phyloP scores from a whole-genome alignment of 2,888 invertebrate species.

The Leucozona laternaria region DNA sequence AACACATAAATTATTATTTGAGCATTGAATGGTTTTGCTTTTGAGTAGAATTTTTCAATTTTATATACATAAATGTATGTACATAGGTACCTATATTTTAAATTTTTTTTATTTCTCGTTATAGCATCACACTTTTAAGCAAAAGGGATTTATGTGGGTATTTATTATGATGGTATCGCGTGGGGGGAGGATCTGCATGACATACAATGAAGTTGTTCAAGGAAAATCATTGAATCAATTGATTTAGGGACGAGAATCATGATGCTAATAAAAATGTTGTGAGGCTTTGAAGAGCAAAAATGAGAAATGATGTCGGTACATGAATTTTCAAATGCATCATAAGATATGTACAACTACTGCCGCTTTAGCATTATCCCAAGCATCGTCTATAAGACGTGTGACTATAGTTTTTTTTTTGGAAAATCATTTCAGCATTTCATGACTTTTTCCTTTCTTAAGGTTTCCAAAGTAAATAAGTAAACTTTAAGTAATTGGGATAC shows the following conservation, averaged over 20 bases:
- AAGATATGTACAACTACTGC: no score
- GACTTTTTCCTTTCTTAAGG: no score
- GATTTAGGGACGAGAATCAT: conserved; percentile 18
- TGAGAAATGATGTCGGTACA: background rate
- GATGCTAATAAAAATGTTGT: background rate
- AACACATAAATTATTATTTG: conserved; percentile 54
- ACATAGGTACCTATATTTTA: no score
- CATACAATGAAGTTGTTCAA: conserved; percentile 7
- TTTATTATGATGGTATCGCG: background rate
- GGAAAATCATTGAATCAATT: conserved; percentile 1
- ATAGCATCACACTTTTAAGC: background rate
- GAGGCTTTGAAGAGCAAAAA: background rate
- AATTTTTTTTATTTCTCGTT: background rate
- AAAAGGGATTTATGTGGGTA: conserved; percentile 4
- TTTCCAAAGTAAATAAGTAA: no score
- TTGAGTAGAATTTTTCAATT: conserved; percentile 19
- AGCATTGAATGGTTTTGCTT: conserved; percentile 40
- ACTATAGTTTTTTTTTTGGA: no score
- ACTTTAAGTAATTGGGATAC: no score
- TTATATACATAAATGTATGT: no score
- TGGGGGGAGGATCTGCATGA: background rate
- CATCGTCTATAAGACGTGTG: no score
- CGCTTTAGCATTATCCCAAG: no score
- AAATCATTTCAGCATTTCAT: no score
- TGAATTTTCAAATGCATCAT: background rate